Evolutionary conservation across 2,888 invertebrate species (phyloP).

Genomic region (Penaeus monodon): DNA sequence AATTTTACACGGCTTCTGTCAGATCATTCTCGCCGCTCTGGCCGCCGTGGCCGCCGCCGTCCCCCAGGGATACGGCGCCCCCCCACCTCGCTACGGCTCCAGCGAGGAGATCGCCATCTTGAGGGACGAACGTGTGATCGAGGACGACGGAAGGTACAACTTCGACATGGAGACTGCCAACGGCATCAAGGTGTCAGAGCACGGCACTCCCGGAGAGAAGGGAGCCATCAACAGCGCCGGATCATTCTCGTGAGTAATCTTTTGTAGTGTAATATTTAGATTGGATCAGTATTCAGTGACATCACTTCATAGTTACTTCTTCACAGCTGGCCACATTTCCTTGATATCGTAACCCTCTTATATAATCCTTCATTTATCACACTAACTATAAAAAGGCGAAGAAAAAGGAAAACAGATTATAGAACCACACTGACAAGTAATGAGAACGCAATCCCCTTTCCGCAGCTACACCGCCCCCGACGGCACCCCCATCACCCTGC

Average conservation of each 20-base stretch:
- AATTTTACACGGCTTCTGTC: neutral
- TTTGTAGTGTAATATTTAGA: too few relatives aligned
- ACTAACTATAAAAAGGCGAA: too few relatives aligned
- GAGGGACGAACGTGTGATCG: slow-evolving; percentile 22
- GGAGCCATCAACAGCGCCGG: slow-evolving; percentile 46
- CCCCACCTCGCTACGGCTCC: slow-evolving; percentile 26
- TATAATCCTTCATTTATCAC: too few relatives aligned
- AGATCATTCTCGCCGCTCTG: slow-evolving; percentile 43
- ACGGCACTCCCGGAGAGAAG: slow-evolving; percentile 37
- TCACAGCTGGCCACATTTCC: too few relatives aligned
- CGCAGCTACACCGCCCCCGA: slow-evolving; percentile 46
- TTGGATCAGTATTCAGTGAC: too few relatives aligned
- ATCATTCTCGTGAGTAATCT: slow-evolving; percentile 44
- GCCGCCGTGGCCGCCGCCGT: slow-evolving; percentile 45
- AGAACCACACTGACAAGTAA: too few relatives aligned
- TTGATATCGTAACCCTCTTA: too few relatives aligned
- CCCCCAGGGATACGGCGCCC: slow-evolving; percentile 33
- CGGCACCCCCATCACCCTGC: slow-evolving; percentile 20
- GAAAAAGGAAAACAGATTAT: too few relatives aligned
- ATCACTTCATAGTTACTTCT: too few relatives aligned
- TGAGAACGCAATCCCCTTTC: too few relatives aligned
- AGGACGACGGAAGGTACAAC: slow-evolving; percentile 45
- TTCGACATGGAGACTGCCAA: slow-evolving; percentile 54
- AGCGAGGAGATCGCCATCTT: slow-evolving; percentile 40
- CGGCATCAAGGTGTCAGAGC: slow-evolving; percentile 47